Conservation (phyloP, 2,113 vertebrate species). For the Pollimyrus isidori region DNA sequence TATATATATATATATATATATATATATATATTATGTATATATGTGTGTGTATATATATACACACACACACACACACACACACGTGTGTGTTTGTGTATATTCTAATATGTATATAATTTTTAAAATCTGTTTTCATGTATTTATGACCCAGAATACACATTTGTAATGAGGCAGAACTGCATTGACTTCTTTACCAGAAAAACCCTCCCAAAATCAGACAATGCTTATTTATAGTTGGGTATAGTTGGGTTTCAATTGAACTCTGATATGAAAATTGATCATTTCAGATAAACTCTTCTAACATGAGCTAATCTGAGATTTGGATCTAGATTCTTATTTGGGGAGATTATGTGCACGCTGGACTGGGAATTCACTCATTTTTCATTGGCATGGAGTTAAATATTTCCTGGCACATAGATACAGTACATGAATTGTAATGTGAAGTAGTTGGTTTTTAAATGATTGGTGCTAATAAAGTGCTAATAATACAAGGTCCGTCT, state of each 20-base stretch:
- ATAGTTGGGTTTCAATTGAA: not conserved
- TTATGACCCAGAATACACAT: not conserved
- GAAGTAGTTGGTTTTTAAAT: not conserved
- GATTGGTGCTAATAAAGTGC: not conserved
- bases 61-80: no score
- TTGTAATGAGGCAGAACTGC: not conserved
- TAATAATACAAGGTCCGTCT: not conserved
- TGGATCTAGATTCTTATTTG: not conserved
- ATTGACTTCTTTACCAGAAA: not conserved
- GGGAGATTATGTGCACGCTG: not conserved
- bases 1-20: no score
- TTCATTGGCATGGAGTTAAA: not conserved
- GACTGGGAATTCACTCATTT: not conserved
- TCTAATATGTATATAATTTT: not conserved
- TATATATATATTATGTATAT: not conserved
- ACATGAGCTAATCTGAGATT: not conserved
- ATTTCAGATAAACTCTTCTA: not conserved
- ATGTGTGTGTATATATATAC: no score
- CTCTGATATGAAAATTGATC: not conserved
- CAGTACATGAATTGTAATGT: not conserved
- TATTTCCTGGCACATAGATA: not conserved
- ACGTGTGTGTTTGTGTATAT: not conserved
- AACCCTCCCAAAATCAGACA: not conserved
- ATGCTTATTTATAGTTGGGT: not conserved
- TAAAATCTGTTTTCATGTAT: not conserved